Percentiles rank a stretch among this genome's conserved stretches.
Evolutionary conservation across 2,888 invertebrate genomes (phyloP).

Genomic region (Thymelicus lineola): DNA sequence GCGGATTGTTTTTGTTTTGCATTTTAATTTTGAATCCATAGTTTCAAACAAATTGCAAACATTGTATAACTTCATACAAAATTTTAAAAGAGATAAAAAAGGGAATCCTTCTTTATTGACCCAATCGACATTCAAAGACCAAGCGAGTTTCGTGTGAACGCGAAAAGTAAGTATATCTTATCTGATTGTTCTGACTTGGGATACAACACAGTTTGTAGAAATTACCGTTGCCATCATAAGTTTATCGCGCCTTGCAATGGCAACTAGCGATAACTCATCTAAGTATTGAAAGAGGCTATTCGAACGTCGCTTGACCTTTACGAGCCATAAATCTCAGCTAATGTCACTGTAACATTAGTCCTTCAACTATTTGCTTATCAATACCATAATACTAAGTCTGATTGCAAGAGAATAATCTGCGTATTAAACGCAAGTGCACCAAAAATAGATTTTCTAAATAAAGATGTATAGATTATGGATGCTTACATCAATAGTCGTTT

Average conservation of each 20-base stretch:
- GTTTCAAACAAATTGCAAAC: too few relatives aligned
- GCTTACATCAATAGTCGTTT: too few relatives aligned
- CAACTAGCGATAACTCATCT: constrained; percentile 33
- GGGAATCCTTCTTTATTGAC: too few relatives aligned
- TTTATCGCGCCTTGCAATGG: constrained; percentile 23
- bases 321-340: constrained; percentile 30
- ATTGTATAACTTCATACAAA: too few relatives aligned
- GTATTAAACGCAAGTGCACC: constrained; percentile 3
- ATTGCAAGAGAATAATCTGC: constrained; percentile 24
- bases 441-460: neutral
- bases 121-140: too few relatives aligned
- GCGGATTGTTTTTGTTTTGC: too few relatives aligned
- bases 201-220: constrained; percentile 15
- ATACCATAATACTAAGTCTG: constrained; percentile 31
- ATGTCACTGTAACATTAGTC: constrained; percentile 32
- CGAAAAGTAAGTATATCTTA: constrained; percentile 17
- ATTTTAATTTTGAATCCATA: too few relatives aligned
- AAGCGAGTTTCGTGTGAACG: constrained; percentile 12
- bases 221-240: constrained; percentile 11
- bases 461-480: too few relatives aligned
- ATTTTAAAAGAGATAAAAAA: too few relatives aligned
- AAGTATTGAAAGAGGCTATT: constrained; percentile 34
- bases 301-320: constrained; percentile 32
- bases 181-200: neutral
- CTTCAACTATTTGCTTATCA: constrained; percentile 35